Base-by-base conservation (phyloP, 2,113 vertebrate genomes). In the Cephalopholis sonnerati region DNA sequence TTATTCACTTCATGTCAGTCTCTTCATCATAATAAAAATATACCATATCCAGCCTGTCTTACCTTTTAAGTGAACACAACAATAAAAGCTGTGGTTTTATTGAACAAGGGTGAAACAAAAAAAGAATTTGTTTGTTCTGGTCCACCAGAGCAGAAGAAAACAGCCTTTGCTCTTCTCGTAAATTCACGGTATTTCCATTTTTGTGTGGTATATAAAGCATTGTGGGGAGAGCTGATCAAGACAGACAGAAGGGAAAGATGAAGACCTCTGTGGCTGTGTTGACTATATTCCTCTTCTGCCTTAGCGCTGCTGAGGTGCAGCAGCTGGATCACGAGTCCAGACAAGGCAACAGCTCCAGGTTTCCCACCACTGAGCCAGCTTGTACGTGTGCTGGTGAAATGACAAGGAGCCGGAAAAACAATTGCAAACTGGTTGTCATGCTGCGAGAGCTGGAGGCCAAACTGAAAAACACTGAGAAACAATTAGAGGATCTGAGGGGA, bases 201-300 rank as follows among this genome's bases (percentile, higher is more conserved):
- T 59, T 2, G 2, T 41, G 1, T 59, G 32, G 11, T 85, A 85
- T 82, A 77, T 65, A 87, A 70, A 6, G 27, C 5, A 12, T 1
- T 1, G 29, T 41, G 7, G 2, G 4, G 12, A 65, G 50, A 70
- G 67, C 25, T 29, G 20, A 51, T 39, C 11, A 41, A 77, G 24
- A 63, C 2, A 24, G 86, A 59, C 25, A 58, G 16, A 74, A n/a
- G 3, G 10, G 15, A 57, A 64, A 67, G 77, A 91, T 87, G 82
- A 75, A 64, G 73, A 72, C 55, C 29, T 44, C 3, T 1, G 22
- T 77, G 27, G n/a, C 13, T 59, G 7, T 71, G 27, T 12, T 75
- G 57, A 58, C 7, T 24, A 5, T 75, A 2, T 58, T 2, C n/a
- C 50, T 82, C 36, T 1, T 69, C 59, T 54, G 3, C 27, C 13